phyloP scores from a whole-genome alignment of 2,113 vertebrate genomes.

The Sinocyclocheilus maitianheensis region DNA sequence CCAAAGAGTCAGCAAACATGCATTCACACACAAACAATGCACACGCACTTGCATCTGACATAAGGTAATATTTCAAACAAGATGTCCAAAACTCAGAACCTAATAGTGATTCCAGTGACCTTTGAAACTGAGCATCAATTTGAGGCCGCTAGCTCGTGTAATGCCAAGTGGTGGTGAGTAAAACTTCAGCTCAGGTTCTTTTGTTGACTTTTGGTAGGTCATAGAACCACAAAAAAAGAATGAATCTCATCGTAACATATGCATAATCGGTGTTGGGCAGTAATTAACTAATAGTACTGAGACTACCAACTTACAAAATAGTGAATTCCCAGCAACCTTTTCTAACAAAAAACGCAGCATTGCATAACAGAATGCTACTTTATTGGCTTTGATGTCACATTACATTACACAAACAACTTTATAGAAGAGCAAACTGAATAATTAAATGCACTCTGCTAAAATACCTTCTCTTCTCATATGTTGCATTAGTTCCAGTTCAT shows the following conservation, averaged over 20 bases:
- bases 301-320: background rate
- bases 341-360: background rate
- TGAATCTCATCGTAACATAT: background rate
- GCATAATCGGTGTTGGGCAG: background rate
- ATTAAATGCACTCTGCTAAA: background rate
- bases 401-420: background rate
- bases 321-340: background rate
- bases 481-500: background rate
- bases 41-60: background rate
- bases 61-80: background rate
- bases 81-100: conserved; percentile 2
- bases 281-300: background rate
- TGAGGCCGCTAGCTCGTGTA: background rate
- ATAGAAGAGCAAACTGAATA: background rate
- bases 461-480: background rate
- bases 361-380: background rate
- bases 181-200: conserved; percentile 11
- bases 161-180: background rate
- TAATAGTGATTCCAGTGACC: background rate
- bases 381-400: conserved; percentile 3
- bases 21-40: background rate
- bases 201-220: background rate
- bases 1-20: conserved; percentile 18
- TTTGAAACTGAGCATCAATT: background rate
- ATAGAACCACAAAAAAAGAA: background rate